phyloP scores from a whole-genome alignment of 2,113 vertebrate species.

The Neotragus pygmaeus region DNA sequence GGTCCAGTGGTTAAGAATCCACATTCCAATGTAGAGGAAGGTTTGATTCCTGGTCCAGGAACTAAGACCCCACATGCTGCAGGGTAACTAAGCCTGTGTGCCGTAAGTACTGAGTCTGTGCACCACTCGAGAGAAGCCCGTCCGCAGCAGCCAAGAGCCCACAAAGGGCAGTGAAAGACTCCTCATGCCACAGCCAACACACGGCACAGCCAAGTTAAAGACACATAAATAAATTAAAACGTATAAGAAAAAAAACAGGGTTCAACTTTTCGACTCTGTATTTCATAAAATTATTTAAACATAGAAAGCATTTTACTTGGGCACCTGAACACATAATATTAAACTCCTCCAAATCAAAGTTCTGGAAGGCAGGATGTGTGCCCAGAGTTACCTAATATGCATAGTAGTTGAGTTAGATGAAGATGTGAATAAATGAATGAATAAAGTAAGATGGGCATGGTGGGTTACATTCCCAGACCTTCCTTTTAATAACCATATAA shows the following conservation, averaged over 20 bases:
- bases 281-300: not conserved
- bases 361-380: not conserved
- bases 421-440: not conserved
- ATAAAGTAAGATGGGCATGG: not conserved
- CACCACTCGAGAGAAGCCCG: rapidly evolving
- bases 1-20: not conserved
- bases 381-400: not conserved
- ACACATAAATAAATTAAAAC: not conserved
- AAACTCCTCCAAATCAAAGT: not conserved
- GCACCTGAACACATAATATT: not conserved
- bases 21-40: not conserved
- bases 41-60: not conserved
- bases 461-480: not conserved
- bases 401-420: not conserved
- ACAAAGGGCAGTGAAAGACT: not conserved
- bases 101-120: not conserved
- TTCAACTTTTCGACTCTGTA: not conserved
- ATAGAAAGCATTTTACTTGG: not conserved
- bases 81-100: not conserved
- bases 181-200: not conserved
- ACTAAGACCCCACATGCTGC: not conserved
- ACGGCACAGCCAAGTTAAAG: not conserved
- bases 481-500: not conserved
- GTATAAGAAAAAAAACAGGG: not conserved
- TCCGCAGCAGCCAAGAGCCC: not conserved